phyloP scores from a whole-genome alignment of 2,797 vertebrate genomes.

The Danio tinwini region DNA sequence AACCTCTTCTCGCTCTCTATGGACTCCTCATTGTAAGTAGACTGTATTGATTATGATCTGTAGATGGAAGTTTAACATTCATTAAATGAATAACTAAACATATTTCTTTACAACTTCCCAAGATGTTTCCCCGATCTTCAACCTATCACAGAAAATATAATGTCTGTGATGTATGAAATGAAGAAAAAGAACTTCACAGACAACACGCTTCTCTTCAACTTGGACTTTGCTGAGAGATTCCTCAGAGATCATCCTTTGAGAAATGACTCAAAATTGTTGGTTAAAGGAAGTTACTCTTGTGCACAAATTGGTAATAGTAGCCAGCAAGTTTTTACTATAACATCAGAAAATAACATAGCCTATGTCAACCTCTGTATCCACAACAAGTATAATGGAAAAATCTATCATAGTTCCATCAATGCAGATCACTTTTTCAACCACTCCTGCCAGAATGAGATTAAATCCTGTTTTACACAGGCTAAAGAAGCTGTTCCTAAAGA shows the following conservation, averaged over 20 bases:
- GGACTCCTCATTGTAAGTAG: conserved; percentile 24
- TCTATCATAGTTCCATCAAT: rapidly evolving
- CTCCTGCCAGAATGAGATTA: conserved; percentile 38
- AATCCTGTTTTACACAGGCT: conserved; percentile 28
- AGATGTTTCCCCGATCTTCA: background rate
- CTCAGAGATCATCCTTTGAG: conserved; percentile 9
- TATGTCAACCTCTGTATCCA: background rate
- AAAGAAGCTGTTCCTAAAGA: background rate
- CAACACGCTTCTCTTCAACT: conserved; percentile 26
- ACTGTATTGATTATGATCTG: background rate
- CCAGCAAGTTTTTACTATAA: rapidly evolving
- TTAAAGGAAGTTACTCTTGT: conserved; percentile 17
- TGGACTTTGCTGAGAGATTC: conserved; percentile 32
- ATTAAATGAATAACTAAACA: background rate
- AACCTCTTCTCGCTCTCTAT: conserved; percentile 5
- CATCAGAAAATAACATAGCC: conserved; percentile 2
- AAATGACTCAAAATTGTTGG: background rate
- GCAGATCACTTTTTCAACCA: background rate
- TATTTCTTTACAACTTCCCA: background rate
- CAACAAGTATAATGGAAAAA: rapidly evolving
- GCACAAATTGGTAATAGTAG: background rate
- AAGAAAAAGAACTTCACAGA: conserved; percentile 14
- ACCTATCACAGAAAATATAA: background rate
- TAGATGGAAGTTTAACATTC: background rate
- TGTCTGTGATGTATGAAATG: conserved; percentile 12